A percentile compares a stretch with the other conserved stretches of the same genome.
These are phyloP conservation scores for Cephus cinctus DNA, from an alignment of 1,140 invertebrate genomes.

Conservation along the genomic window DNA sequence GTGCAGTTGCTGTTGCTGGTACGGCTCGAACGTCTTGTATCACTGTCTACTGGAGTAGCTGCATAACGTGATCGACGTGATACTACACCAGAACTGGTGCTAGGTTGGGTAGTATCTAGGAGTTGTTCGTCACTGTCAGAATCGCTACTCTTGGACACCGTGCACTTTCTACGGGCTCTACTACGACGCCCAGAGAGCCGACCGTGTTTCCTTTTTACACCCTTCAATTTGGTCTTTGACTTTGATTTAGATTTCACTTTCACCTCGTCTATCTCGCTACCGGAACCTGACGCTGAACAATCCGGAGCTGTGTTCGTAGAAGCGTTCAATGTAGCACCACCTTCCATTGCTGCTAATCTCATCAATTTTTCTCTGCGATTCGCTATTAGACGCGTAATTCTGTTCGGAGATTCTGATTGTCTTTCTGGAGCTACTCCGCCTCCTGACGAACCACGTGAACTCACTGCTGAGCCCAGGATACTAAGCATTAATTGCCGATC, in stretches of 20 bases:
- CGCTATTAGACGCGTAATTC: constrained; percentile 47
- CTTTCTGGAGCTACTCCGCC: constrained; percentile 32
- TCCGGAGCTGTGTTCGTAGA: constrained; percentile 10
- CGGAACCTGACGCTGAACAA: constrained; percentile 19
- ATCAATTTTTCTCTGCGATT: constrained; percentile 47
- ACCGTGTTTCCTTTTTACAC: constrained; percentile 37
- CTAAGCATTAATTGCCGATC: constrained; percentile 30
- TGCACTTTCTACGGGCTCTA: constrained; percentile 32
- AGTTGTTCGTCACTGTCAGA: constrained; percentile 30
- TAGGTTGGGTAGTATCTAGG: constrained; percentile 45
- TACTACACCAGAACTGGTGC: constrained; percentile 47
- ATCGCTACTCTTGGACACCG: constrained; percentile 31
- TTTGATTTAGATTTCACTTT: constrained; percentile 33
- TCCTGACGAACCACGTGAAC: constrained; percentile 15
- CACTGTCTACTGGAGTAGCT: constrained; percentile 23
- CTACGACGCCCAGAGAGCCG: constrained; percentile 23
- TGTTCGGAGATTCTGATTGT: constrained; percentile 43
- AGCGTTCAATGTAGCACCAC: constrained; percentile 20
- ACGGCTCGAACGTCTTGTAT: constrained; percentile 31
- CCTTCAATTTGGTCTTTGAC: constrained; percentile 36
- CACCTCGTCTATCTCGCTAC: constrained; percentile 19
- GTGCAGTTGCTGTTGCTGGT: constrained; percentile 28
- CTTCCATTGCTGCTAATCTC: constrained; percentile 42
- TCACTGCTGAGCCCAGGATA: constrained; percentile 31
- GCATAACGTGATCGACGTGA: constrained; percentile 37